Base-by-base conservation (phyloP, 2,797 vertebrate species). In the Neoniphon sammara region DNA sequence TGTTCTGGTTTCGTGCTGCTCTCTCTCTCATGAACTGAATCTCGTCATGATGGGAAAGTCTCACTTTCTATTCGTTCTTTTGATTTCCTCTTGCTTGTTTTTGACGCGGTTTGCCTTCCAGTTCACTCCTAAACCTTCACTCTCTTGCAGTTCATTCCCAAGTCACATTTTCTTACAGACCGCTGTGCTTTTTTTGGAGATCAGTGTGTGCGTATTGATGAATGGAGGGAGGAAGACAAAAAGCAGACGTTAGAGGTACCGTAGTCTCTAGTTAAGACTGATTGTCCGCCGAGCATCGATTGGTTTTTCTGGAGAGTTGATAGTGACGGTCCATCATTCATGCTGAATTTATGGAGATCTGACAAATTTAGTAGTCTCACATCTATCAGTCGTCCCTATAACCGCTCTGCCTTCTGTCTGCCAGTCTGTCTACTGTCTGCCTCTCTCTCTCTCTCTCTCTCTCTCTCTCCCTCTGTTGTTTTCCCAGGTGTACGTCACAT, bases 401-500 rank as follows among this genome's bases (percentile, higher is more conserved):
- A n/a, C 39, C 5, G 17, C 23, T 23, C 17, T 42, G n/a, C 1
- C 11, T 27, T 10, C 11, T 53, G 27, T 58, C 54, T 68, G 11
- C 23, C 25, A n/a, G 20, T 50, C 34, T 36, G 14, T 39, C 25
- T 44, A 31, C 47, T 50, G 25, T 52, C 52, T 34, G 34, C 31
- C 23, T 44, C n/a, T 18, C 30, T 58, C 59, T 30, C 44, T 57
- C 18, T 31, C 14, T 25, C 47, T 50, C 20, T 68, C 30, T 60
- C 46, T 63, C 44, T 50, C 23, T 53, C 58, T 61, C 15, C 15
- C 46, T 59, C 42, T 77, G 84, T 86, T 82, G 81, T 87, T 89
- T 88, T 90, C 63, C 55, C 86, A 83, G 62, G 60, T 80, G 70
- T 80, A 50, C 88, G 90, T 83, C 71, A 83, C 66, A 91, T 90